These are phyloP conservation scores for Watsonalla cultraria DNA, from an alignment of 2,888 invertebrate genomes.

Conservation along the genomic window DNA sequence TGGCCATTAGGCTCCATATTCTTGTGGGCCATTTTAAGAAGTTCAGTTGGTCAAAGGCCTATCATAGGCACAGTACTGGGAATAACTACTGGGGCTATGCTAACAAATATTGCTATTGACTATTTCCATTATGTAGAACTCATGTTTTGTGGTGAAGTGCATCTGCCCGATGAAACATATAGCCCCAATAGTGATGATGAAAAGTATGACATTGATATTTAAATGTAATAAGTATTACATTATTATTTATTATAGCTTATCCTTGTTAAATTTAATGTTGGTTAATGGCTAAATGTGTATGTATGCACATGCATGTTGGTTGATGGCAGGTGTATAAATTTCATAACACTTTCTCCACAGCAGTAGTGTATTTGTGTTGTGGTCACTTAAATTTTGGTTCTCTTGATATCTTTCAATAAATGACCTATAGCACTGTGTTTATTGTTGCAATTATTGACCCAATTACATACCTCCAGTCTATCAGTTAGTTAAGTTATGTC, in stretches of 20 bases:
- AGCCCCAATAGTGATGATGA: conserved; percentile 75
- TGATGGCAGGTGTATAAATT: not conserved
- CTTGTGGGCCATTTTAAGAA: conserved; percentile 91
- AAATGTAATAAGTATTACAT: conserved; percentile 13
- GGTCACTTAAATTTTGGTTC: not conserved
- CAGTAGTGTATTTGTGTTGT: not conserved
- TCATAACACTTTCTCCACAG: not conserved
- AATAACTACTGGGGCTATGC: conserved; percentile 82
- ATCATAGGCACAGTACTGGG: conserved; percentile 83
- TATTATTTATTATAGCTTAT: conserved; percentile 5
- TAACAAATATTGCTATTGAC: conserved; percentile 81
- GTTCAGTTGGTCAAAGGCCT: conserved; percentile 85
- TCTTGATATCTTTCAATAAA: not conserved
- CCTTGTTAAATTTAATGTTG: conserved; percentile 15
- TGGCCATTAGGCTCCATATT: conserved; percentile 95
- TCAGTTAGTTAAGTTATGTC: no score
- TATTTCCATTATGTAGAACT: conserved; percentile 82
- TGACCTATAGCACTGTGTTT: not conserved
- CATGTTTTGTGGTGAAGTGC: conserved; percentile 76
- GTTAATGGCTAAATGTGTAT: not conserved
- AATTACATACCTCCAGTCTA: not conserved
- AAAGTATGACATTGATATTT: conserved; percentile 73
- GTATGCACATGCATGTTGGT: not conserved
- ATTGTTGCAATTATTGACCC: not conserved
- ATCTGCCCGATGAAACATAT: conserved; percentile 63